Evolutionary conservation across 1,140 invertebrate species (phyloP), one percentile per base, ranked within the genome.

Genomic region (Phthorimaea operculella): DNA sequence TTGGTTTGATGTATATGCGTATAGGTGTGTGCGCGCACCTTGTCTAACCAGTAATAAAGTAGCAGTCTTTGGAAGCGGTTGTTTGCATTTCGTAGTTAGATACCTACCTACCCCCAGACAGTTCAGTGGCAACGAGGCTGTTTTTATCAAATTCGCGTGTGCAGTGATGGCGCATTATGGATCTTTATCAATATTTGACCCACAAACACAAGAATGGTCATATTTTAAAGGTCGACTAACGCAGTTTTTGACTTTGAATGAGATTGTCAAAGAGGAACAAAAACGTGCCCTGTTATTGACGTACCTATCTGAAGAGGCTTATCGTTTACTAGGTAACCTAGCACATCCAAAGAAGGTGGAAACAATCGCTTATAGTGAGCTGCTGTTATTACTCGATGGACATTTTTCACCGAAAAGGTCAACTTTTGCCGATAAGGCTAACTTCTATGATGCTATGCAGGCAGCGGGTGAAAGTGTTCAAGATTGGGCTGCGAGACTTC

Each of bases 251-350:
- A 45, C 6, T 10, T 6, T 45, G 42, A 15, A 45, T 7, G 34
- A 12, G 4, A 8, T 4, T n/a, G 34, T 51, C 5, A 34, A 51
- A 15, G 21, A 7, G 4, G 15, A 21, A 50, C 11, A 21, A 9
- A 12, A 51, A 50, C 8, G 48, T 50, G 50, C 33, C n/a, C 15
- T 51, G n/a, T 51, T 51, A 14, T 33, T 51, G 21, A 51, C 50
- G 3, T 33, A 34, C 15, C 15, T 51, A 15, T 33, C 21, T 8
- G 50, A 51, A 8, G 50, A 51, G 4, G 9, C 50, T 6, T 51
- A 51, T 15, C 7, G 50, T 5, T 14, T 51, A n/a, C 21, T 16
- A 10, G 7, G 33, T 14, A 45, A 45, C 14, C 14, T 45, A 14
- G 42, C 14, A 14, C 42, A 45, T 45, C 42, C 42, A 45, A 6